Conservation (phyloP, 2,797 vertebrate species). For the Chanos chanos region DNA sequence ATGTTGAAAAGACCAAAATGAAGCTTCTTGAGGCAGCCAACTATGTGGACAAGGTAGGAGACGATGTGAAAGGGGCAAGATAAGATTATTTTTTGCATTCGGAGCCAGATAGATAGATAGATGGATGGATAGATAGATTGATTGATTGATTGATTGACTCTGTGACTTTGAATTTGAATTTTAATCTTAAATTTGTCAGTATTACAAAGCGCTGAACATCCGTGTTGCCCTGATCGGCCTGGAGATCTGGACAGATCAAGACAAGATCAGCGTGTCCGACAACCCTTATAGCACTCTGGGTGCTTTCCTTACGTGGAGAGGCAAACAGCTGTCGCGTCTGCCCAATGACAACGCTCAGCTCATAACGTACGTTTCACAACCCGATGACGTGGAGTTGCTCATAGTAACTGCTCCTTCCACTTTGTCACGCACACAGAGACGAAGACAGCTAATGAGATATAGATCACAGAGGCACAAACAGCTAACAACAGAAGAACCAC, state of each 20-base stretch:
- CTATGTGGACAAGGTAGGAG: constrained; percentile 95
- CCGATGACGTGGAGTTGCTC: no score
- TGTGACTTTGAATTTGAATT: neutral
- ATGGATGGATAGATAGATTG: no score
- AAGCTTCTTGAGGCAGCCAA: constrained; percentile 90
- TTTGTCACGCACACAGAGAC: neutral
- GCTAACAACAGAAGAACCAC: neutral
- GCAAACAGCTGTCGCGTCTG: constrained; percentile 75
- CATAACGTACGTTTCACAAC: constrained; percentile 83
- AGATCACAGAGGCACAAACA: no score
- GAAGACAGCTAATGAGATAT: neutral
- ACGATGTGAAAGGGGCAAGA: no score
- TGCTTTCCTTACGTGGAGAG: constrained; percentile 89
- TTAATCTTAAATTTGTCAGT: constrained; percentile 64
- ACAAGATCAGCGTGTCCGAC: constrained; percentile 79
- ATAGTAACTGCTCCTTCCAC: neutral
- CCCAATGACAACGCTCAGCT: constrained; percentile 94
- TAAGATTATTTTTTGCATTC: no score
- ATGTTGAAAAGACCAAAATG: constrained; percentile 72
- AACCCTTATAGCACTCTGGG: constrained; percentile 91
- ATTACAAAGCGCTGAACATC: constrained; percentile 88
- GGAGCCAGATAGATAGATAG: no score
- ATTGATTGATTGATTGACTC: no score
- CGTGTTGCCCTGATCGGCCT: constrained; percentile 89
- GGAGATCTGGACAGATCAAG: constrained; percentile 85